phyloP scores from a whole-genome alignment of 2,888 invertebrate species.

The Aleiodes testaceus region DNA sequence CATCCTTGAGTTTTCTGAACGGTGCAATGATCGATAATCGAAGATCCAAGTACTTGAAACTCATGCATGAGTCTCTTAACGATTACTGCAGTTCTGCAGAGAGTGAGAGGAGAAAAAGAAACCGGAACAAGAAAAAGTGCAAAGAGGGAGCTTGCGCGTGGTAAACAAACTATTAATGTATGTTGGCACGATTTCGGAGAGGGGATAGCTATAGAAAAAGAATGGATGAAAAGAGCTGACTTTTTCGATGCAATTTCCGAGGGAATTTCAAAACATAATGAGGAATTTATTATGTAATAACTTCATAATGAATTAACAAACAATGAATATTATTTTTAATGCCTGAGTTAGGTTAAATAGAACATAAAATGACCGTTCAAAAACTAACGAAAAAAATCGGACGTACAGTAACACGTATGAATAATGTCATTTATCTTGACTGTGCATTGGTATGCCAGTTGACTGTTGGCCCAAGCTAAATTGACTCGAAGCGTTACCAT shows the following conservation, averaged over 20 bases:
- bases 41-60: not conserved
- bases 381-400: slow-evolving; percentile 7
- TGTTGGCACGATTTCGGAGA: not conserved
- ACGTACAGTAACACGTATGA: slow-evolving; percentile 52
- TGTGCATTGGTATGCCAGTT: slow-evolving; percentile 67
- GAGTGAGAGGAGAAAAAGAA: not conserved
- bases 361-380: not conserved
- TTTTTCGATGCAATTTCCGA: slow-evolving; percentile 1
- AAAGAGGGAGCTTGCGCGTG: slow-evolving; percentile 23
- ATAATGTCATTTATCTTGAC: slow-evolving; percentile 63
- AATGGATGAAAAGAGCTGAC: slow-evolving; percentile 8
- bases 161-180: slow-evolving; percentile 39
- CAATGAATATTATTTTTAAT: not conserved
- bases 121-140: not conserved
- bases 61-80: too few species aligned
- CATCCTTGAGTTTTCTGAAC: not conserved
- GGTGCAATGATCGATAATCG: slow-evolving; percentile 2
- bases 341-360: not conserved
- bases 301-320: not conserved
- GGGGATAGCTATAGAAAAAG: slow-evolving; percentile 6
- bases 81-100: not conserved
- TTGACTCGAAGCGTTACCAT: slow-evolving; percentile 76
- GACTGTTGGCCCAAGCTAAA: slow-evolving; percentile 74
- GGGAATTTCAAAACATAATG: not conserved
- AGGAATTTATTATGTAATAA: not conserved